Percentiles rank a stretch among this genome's conserved stretches.
Conservation (phyloP, 2,113 vertebrate species). For the Mus pahari region DNA sequence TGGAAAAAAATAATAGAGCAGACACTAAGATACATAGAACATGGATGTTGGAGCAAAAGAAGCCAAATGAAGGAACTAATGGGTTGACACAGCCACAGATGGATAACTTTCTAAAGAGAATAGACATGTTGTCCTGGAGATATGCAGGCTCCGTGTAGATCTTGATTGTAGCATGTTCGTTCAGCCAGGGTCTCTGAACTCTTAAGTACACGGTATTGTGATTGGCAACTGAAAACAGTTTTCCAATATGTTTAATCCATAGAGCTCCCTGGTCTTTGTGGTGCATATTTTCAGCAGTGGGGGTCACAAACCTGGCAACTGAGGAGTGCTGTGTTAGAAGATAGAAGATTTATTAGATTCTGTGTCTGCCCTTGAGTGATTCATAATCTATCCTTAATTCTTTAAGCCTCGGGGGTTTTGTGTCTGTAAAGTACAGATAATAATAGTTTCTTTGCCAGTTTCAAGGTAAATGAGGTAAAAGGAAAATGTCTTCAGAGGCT, state of each 20-base stretch:
- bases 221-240: background rate
- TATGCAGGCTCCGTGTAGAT: background rate
- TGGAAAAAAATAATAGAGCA: background rate
- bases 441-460: slow-evolving; percentile 39
- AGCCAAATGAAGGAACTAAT: background rate
- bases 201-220: background rate
- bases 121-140: background rate
- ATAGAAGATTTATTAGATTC: slow-evolving; percentile 7
- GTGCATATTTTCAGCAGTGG: background rate
- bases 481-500: slow-evolving; percentile 1
- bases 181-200: background rate
- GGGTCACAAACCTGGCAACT: background rate
- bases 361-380: slow-evolving; percentile 32
- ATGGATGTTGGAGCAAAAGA: background rate
- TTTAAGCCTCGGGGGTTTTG: background rate
- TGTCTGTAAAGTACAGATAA: background rate
- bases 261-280: background rate
- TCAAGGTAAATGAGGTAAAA: slow-evolving; percentile 54
- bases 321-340: slow-evolving; percentile 7
- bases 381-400: slow-evolving; percentile 8
- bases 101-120: background rate
- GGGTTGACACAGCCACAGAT: background rate
- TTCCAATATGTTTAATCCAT: background rate
- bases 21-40: background rate
- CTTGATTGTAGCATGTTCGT: background rate